Evolutionary conservation across 2,888 invertebrate species (phyloP).

Genomic region (Pyrocoelia pectoralis): DNA sequence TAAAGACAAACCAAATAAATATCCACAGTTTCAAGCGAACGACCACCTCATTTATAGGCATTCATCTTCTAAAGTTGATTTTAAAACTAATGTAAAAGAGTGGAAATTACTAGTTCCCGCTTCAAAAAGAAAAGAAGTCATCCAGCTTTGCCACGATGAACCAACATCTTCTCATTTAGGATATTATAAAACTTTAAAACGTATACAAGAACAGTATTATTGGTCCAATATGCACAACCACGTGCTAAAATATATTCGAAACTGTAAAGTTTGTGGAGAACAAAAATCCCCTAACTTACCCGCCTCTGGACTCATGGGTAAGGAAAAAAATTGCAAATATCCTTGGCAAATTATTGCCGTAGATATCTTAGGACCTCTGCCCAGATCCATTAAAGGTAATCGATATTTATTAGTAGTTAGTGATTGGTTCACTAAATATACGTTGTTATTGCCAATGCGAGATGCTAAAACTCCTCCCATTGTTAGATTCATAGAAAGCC

Average conservation of each 20-base stretch:
- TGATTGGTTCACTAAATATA: conserved; percentile 29
- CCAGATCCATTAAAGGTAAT: conserved; percentile 17
- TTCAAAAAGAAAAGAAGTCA: too few species aligned
- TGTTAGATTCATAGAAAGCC: conserved; percentile 18
- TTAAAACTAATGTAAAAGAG: too few species aligned
- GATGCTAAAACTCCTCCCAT: not conserved
- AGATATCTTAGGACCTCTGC: conserved; percentile 29
- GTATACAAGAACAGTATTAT: conserved; percentile 7
- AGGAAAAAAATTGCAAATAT: not conserved
- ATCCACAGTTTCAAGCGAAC: too few species aligned
- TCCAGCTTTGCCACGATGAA: conserved; percentile 3
- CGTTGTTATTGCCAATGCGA: conserved; percentile 15
- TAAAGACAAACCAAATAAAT: too few species aligned
- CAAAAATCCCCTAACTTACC: not conserved
- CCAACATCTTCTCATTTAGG: conserved; percentile 11
- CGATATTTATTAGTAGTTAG: conserved; percentile 16
- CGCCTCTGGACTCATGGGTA: conserved; percentile 16
- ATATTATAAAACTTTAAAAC: conserved; percentile 10
- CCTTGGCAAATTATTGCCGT: conserved; percentile 29
- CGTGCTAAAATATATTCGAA: not conserved
- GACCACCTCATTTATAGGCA: too few species aligned
- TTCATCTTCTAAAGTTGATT: too few species aligned
- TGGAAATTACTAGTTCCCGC: too few species aligned
- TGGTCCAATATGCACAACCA: conserved; percentile 10
- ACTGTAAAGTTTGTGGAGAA: not conserved